Evolutionary conservation across 2,113 vertebrate species (phyloP).

Genomic region (Syngnathoides biaculeatus): DNA sequence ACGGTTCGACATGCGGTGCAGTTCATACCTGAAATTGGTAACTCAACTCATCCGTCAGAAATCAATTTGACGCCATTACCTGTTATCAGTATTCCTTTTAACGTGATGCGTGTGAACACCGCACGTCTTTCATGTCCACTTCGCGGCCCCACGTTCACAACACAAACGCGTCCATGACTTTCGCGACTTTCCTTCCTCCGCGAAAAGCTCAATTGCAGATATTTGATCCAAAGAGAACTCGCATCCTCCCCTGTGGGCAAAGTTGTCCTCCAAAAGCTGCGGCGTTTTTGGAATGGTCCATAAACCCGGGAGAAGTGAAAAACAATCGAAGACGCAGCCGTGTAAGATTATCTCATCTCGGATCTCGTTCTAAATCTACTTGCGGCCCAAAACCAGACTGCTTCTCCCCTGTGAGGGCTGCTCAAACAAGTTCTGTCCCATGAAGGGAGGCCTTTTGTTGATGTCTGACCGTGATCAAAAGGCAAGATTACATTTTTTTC

Average conservation of each 20-base stretch:
- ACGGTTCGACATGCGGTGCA: not conserved
- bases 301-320: not conserved
- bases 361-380: constrained; percentile 66
- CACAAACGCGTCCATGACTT: not conserved
- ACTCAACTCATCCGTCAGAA: not conserved
- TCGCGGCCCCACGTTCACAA: constrained; percentile 5
- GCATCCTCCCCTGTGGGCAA: constrained; percentile 42
- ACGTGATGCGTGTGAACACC: constrained; percentile 25
- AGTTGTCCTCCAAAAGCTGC: not conserved
- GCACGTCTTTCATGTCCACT: constrained; percentile 37
- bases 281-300: not conserved
- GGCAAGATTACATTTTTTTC: constrained; percentile 63
- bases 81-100: constrained; percentile 38
- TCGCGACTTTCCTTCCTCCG: not conserved
- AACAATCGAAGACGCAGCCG: not conserved
- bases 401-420: constrained; percentile 40
- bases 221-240: constrained; percentile 31
- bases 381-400: constrained; percentile 56
- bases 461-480: constrained; percentile 53
- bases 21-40: not conserved
- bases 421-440: constrained; percentile 22
- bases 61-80: constrained; percentile 31
- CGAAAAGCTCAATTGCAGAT: constrained; percentile 41
- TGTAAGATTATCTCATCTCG: constrained; percentile 56
- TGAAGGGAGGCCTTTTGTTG: constrained; percentile 27